phyloP scores from a whole-genome alignment of 1,140 invertebrate species.

The Halictus rubicundus region DNA sequence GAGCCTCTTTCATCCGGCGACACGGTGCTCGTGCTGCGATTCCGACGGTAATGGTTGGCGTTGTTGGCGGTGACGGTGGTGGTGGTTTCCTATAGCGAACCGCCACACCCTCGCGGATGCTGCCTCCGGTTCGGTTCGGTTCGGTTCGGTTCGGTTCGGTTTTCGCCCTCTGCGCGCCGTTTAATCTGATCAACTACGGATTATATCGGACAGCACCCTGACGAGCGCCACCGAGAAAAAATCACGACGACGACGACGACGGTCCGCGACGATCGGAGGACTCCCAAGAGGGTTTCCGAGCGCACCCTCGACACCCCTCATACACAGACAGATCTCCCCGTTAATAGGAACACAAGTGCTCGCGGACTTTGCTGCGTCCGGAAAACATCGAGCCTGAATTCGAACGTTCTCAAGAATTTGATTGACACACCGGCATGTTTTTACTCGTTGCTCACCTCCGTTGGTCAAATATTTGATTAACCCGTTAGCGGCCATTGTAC shows the following conservation, averaged over 20 bases:
- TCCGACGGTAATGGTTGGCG: conserved; percentile 46
- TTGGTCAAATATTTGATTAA: too few species aligned
- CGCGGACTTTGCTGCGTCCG: too few species aligned
- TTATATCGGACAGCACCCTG: conserved; percentile 74
- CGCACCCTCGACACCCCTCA: background rate
- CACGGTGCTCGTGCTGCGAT: conserved; percentile 57
- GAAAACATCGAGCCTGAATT: too few species aligned
- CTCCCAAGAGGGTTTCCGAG: background rate
- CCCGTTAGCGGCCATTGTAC: too few species aligned
- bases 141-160: conserved; percentile 39
- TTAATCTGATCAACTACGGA: conserved; percentile 81
- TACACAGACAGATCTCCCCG: too few species aligned
- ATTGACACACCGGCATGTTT: too few species aligned
- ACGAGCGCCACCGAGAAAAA: conserved; percentile 58
- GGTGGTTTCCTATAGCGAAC: conserved; percentile 48
- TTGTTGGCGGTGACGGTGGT: conserved; percentile 28
- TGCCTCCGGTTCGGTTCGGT: conserved; percentile 45
- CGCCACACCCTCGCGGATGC: conserved; percentile 57
- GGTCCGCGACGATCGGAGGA: background rate
- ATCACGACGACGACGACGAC: conserved; percentile 34
- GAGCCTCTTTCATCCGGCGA: conserved; percentile 80
- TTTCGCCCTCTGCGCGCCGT: conserved; percentile 71
- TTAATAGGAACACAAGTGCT: too few species aligned
- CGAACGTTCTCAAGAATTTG: too few species aligned
- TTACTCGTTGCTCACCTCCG: too few species aligned